Evolutionary conservation across 2,113 vertebrate genomes (phyloP), one percentile per base, ranked within the genome.

Genomic region (Machaerirhynchus nigripectus): DNA sequence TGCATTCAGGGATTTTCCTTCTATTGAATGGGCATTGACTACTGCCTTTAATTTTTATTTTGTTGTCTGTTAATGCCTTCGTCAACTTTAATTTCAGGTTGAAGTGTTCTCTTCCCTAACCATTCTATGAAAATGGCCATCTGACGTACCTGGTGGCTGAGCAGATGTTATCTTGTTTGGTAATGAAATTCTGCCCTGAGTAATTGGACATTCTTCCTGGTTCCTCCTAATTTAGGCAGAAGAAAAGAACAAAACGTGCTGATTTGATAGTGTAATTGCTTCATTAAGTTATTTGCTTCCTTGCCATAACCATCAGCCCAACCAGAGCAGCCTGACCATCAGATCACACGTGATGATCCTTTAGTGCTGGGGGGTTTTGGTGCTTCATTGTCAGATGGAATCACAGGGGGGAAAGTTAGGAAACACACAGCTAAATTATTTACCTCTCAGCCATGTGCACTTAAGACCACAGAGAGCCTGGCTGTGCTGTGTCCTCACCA

Each of bases 151-250:
- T 86, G 84, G 85, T 80, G 75, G 71, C 15, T 52, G 63, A 84
- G 79, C 92, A 96, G 92, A 94, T 95, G 85, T 68, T 95, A 95
- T 94, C 93, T 84, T 71, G 22, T 19, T 84, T 71, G 44, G 77
- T 89, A 95, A 96, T 84, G 61, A 94, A 96, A 87, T 84, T 90
- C 77, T 93, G 65, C 65, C 57, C 76, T 61, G 93, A 89, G 89
- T 95, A 96, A 96, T 71, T 89, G 95, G 68, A 77, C 76, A 7
- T 85, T 96, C 85, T 94, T 95, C 92, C 96, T 90, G 73, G 76
- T 96, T 93, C 92, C 79, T 92, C 9, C 0, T 90, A 89, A 96
- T 96, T 90, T 87, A 89, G 73, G 73, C 52, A 86, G 57, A 26
- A 94, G 90, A 88, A 94, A 83, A 95, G 82, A 92, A 94, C 60